Conservation (phyloP, 92 coral and sea anemone species). For the Palythoa caribaeorum region DNA sequence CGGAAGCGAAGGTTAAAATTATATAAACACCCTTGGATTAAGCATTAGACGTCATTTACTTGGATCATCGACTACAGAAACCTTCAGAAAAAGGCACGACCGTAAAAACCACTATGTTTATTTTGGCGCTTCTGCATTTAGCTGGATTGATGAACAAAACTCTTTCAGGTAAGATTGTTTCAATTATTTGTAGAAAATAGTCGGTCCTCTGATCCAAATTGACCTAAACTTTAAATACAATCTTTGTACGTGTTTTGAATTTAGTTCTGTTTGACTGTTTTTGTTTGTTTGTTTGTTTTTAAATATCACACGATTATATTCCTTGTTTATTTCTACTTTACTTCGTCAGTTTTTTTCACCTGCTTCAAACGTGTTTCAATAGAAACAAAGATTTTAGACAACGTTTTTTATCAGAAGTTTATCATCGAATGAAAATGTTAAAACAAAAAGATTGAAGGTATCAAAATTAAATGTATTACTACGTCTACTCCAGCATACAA, state of each 20-base stretch:
- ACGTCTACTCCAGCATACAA: no score
- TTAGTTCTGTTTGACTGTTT: neutral
- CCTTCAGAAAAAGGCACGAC: neutral
- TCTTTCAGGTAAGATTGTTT: constrained; percentile 30
- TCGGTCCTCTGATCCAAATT: neutral
- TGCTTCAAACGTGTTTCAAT: no score
- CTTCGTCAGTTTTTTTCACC: neutral
- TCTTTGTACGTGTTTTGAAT: neutral
- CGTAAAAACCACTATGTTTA: constrained; percentile 1
- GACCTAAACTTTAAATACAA: neutral
- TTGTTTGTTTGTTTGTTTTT: neutral
- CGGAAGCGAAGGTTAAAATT: neutral
- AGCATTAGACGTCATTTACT: neutral
- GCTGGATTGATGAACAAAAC: constrained; percentile 36
- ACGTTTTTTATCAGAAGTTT: no score
- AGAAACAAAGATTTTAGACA: no score
- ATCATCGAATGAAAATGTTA: no score
- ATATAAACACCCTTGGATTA: neutral
- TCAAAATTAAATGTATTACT: no score
- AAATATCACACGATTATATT: neutral
- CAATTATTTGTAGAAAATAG: neutral
- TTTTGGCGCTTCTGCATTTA: constrained; percentile 30
- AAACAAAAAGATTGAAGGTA: no score
- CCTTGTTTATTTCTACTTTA: neutral
- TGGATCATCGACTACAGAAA: constrained; percentile 5